Base-by-base conservation (phyloP, 2,797 vertebrate species). In the Tadarida brasiliensis region DNA sequence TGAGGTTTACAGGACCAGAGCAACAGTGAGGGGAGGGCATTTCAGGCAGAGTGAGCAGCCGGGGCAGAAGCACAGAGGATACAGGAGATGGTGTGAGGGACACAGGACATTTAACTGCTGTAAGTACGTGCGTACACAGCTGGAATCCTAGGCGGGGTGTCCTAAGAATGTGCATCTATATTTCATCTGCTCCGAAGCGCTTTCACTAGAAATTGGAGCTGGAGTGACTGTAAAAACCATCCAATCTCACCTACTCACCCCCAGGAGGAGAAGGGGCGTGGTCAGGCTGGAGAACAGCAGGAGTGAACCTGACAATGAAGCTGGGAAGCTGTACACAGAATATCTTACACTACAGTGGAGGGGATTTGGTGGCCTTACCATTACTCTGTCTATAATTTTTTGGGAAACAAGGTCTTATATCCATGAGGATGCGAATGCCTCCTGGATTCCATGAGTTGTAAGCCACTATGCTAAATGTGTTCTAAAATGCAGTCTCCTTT, bases 11-110 rank as follows among this genome's bases (percentile, higher is more conserved):
- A 65, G 54, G 17, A 74, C n/a, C 54, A 35, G 20, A 71, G 11
- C n/a, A 5, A 44, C 9, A 22, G 8, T 4, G 1, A 3, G 4
- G 10, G 11, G 7, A 0, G 7, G 30, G 7, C 17, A 11, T 47
- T 90, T 83, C 35, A 51, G 33, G 26, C 4, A 39, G 81, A 73
- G 7, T 10, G 11, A 89, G 1, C 19, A 15, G 3, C 2, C 1
- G 7, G n/a, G 33, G 61, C 6, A 4, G 76, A 61, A 61, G 11
- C 12, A 47, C 0, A 33, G 17, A 11, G n/a, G 24, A 16, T 30
- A 14, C 0, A 0, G 59, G 47, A 30, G 49, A 26, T 47, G 14
- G 28, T 5, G 9, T 12, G 11, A 49, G 19, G 28, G 30, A n/a
- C 10, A 6, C 1, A 6, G 30, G 17, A 11, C 30, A 3, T 35